Percentiles rank a stretch among this genome's conserved stretches.
These are phyloP conservation scores for Henricia sp. DNA, from an alignment of 53 echinoderm and acorn worm genomes.

Conservation along the genomic window DNA sequence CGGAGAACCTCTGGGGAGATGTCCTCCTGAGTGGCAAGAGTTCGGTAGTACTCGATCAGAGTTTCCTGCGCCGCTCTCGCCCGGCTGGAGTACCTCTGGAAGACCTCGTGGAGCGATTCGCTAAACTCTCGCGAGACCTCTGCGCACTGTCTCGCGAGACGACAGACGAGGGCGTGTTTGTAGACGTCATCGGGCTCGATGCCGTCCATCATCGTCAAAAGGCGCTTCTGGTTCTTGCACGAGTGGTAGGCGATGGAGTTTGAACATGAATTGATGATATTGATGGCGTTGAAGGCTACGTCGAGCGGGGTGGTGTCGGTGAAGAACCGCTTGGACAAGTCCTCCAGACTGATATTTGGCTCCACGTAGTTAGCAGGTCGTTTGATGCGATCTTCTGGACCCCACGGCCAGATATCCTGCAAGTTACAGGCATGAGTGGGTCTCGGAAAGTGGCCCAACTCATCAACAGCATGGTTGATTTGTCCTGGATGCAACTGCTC, in stretches of 20 bases:
- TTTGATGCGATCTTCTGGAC: constrained; percentile 24
- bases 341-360: constrained; percentile 12
- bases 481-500: not conserved
- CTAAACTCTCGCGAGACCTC: constrained; percentile 16
- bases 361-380: constrained; percentile 42
- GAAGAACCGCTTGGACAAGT: constrained; percentile 13
- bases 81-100: constrained; percentile 44
- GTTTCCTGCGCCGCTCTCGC: constrained; percentile 40
- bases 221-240: not conserved
- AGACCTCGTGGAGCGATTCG: constrained; percentile 21
- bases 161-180: constrained; percentile 47
- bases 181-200: constrained; percentile 28
- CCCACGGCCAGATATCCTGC: constrained; percentile 8
- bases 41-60: constrained; percentile 32
- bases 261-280: constrained; percentile 29
- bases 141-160: constrained; percentile 34
- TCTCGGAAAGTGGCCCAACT: not conserved
- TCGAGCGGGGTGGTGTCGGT: constrained; percentile 47
- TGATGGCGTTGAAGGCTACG: constrained; percentile 33
- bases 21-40: constrained; percentile 16
- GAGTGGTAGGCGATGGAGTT: constrained; percentile 45
- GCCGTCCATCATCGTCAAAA: not conserved
- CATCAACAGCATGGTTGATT: not conserved
- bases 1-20: constrained; percentile 30
- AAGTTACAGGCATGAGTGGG: not conserved